A percentile compares a stretch with the other conserved stretches of the same genome.
Evolutionary conservation across 1,140 invertebrate species (phyloP).

Genomic region (Sitobion miscanthi): DNA sequence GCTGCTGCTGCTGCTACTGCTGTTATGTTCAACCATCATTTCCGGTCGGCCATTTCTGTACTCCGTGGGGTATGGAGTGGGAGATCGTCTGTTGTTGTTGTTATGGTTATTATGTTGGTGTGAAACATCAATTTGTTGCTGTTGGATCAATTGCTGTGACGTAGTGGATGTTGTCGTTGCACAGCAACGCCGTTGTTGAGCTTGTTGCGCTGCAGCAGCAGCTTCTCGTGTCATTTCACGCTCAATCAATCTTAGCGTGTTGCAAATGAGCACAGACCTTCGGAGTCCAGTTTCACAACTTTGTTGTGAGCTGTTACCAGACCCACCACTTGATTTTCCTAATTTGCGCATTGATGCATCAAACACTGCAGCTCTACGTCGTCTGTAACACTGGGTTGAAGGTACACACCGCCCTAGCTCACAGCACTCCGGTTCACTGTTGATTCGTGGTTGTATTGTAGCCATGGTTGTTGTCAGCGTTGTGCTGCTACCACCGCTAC

Average conservation of each 20-base stretch:
- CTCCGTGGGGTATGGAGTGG: conserved; percentile 65
- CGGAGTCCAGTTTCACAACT: conserved; percentile 88
- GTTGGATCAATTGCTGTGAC: conserved; percentile 59
- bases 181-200: conserved; percentile 58
- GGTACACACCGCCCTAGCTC: conserved; percentile 56
- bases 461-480: not conserved
- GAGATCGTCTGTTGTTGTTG: conserved; percentile 57
- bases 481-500: conserved; percentile 67
- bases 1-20: conserved; percentile 19
- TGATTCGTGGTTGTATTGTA: not conserved
- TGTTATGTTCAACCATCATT: conserved; percentile 57
- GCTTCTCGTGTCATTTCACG: conserved; percentile 85
- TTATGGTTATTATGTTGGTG: conserved; percentile 60
- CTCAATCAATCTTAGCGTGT: conserved; percentile 88
- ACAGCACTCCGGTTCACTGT: conserved; percentile 34
- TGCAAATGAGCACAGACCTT: conserved; percentile 92
- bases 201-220: conserved; percentile 59
- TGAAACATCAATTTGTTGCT: conserved; percentile 65
- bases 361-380: conserved; percentile 84
- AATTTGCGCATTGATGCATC: conserved; percentile 93
- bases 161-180: conserved; percentile 51
- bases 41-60: conserved; percentile 62
- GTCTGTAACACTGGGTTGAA: conserved; percentile 73
- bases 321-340: conserved; percentile 69
- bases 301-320: conserved; percentile 66